Conservation (phyloP, 2,888 invertebrate genomes). For the Chorisops tibialis region DNA sequence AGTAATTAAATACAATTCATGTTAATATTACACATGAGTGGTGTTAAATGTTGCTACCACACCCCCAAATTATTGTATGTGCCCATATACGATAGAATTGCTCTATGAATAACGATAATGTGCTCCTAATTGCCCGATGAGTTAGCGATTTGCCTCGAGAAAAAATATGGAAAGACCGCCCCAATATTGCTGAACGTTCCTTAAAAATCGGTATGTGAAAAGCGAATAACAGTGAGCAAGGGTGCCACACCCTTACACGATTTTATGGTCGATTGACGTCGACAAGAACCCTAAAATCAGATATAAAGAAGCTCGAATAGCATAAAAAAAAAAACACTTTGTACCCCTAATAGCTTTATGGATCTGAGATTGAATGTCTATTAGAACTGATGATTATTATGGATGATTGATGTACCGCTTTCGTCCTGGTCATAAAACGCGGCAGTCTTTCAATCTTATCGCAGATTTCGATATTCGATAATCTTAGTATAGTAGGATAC, state of each 20-base stretch:
- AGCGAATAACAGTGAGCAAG: not conserved
- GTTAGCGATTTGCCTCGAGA: constrained; percentile 50
- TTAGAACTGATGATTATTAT: no score
- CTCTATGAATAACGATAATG: constrained; percentile 30
- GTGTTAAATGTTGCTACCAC: not conserved
- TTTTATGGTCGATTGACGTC: constrained; percentile 32
- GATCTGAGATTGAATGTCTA: no score
- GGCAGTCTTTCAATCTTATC: no score
- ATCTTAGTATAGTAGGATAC: no score
- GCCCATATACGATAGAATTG: constrained; percentile 1
- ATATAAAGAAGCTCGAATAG: no score
- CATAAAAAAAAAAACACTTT: no score
- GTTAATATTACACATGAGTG: constrained; percentile 51
- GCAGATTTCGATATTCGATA: no score
- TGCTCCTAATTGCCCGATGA: constrained; percentile 52
- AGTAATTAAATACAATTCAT: constrained; percentile 50
- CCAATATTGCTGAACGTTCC: constrained; percentile 12
- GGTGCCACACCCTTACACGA: constrained; percentile 29
- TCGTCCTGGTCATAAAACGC: no score
- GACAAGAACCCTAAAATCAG: not conserved
- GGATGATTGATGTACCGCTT: no score
- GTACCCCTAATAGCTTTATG: no score
- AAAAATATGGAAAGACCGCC: constrained; percentile 18
- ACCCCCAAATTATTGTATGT: not conserved
- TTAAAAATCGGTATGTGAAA: constrained; percentile 7